A percentile compares a stretch with the other conserved stretches of the same genome.
These are phyloP conservation scores for Gnatocerus cornutus DNA, from an alignment of 2,888 invertebrate species.

Conservation along the genomic window DNA sequence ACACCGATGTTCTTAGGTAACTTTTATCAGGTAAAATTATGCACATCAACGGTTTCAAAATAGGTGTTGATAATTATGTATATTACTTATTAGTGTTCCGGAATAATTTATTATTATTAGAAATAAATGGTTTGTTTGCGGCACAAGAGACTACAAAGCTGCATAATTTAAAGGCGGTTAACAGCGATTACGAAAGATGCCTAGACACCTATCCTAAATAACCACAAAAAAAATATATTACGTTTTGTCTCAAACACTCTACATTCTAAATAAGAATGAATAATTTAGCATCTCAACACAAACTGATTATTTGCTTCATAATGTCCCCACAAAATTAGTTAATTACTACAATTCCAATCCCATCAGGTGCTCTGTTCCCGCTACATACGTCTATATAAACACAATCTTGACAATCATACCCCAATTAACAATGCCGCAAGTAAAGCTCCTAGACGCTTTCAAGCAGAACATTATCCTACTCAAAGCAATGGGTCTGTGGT, in stretches of 20 bases:
- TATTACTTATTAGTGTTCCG: constrained; percentile 24
- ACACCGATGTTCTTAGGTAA: constrained; percentile 31
- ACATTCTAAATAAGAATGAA: no score
- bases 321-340: constrained; percentile 23
- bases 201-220: no score
- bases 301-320: constrained; percentile 6
- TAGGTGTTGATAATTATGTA: constrained; percentile 39
- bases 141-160: constrained; percentile 10
- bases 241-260: no score
- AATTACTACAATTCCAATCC: constrained; percentile 15
- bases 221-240: no score
- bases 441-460: constrained; percentile 26
- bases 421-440: constrained; percentile 18
- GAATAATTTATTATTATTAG: constrained; percentile 39
- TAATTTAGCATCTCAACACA: neutral
- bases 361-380: constrained; percentile 27
- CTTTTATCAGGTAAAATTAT: constrained; percentile 36
- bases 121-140: constrained; percentile 36
- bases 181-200: constrained; percentile 18
- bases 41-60: constrained; percentile 37
- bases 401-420: neutral
- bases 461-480: constrained; percentile 23
- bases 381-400: constrained; percentile 20
- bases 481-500: constrained; percentile 34
- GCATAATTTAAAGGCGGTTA: constrained; percentile 5